These are phyloP conservation scores for Drosophila putrida DNA, from an alignment of 2,888 invertebrate genomes.

Conservation along the genomic window DNA sequence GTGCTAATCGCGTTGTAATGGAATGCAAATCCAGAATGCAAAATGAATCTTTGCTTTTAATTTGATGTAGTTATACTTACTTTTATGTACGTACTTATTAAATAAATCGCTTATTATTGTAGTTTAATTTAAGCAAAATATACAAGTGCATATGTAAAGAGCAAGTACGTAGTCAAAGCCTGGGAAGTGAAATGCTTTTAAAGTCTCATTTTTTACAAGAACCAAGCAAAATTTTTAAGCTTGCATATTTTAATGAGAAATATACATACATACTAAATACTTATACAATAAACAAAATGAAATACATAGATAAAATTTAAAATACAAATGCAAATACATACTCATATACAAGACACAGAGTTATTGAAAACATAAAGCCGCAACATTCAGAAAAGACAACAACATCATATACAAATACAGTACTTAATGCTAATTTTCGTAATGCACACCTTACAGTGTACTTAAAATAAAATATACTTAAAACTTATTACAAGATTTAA, in stretches of 20 bases:
- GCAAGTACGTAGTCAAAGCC: constrained; percentile 61
- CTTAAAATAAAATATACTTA: constrained; percentile 46
- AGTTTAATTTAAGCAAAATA: constrained; percentile 81
- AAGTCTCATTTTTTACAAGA: constrained; percentile 82
- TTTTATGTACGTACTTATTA: constrained; percentile 64
- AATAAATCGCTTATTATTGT: constrained; percentile 79
- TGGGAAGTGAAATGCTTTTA: constrained; percentile 82
- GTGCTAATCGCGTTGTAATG: constrained; percentile 61
- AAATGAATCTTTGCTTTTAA: constrained; percentile 65
- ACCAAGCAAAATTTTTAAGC: constrained; percentile 78
- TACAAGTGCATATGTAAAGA: constrained; percentile 65
- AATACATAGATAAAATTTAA: constrained; percentile 72
- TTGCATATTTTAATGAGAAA: constrained; percentile 79
- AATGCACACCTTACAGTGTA: constrained; percentile 69
- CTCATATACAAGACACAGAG: constrained; percentile 53
- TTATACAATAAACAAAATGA: constrained; percentile 63
- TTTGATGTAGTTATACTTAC: constrained; percentile 73
- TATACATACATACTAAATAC: constrained; percentile 52
- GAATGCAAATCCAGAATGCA: constrained; percentile 40
- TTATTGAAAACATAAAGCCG: constrained; percentile 52
- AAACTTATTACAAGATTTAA: constrained; percentile 67
- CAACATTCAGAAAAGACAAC: constrained; percentile 41
- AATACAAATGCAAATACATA: constrained; percentile 38
- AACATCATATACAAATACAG: constrained; percentile 27
- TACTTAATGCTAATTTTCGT: constrained; percentile 69